These are phyloP conservation scores for Drosophila macrospina DNA, from an alignment of 2,888 invertebrate species.

Conservation along the genomic window DNA sequence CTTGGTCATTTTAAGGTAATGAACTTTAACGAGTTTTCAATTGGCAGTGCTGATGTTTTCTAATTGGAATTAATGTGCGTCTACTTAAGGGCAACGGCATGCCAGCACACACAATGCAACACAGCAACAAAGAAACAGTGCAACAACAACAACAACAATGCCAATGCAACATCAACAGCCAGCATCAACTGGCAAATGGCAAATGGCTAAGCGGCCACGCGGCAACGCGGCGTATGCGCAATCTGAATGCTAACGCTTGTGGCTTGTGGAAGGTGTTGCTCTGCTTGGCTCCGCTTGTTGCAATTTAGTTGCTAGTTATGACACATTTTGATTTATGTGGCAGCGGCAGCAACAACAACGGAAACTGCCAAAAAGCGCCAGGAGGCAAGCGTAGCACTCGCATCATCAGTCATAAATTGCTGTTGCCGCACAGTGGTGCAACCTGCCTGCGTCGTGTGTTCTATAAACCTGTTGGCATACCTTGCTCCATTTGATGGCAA, in stretches of 20 bases:
- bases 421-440: slow-evolving; percentile 34
- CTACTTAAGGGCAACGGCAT: slow-evolving; percentile 72
- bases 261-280: slow-evolving; percentile 42
- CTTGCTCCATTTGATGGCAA: slow-evolving; percentile 6
- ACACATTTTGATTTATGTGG: slow-evolving; percentile 77
- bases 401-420: slow-evolving; percentile 72
- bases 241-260: slow-evolving; percentile 26
- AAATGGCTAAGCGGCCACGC: neutral
- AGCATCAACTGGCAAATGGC: slow-evolving; percentile 31
- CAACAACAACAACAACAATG: slow-evolving; percentile 1
- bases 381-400: slow-evolving; percentile 49
- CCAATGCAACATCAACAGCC: neutral
- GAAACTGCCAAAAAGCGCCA: slow-evolving; percentile 72
- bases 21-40: slow-evolving; percentile 79
- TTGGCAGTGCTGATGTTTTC: slow-evolving; percentile 72
- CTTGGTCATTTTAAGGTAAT: slow-evolving; percentile 70
- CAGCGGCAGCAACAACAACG: slow-evolving; percentile 36
- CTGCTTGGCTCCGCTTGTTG: slow-evolving; percentile 17
- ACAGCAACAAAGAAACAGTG: neutral
- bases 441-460: slow-evolving; percentile 6
- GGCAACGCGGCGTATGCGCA: slow-evolving; percentile 69
- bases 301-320: slow-evolving; percentile 67
- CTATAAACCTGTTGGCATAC: neutral
- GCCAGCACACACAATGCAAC: slow-evolving; percentile 11
- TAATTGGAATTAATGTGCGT: slow-evolving; percentile 76